Evolutionary conservation across 2,113 vertebrate species (phyloP), one percentile per base, ranked within the genome.

Genomic region (Dasyprocta punctata): DNA sequence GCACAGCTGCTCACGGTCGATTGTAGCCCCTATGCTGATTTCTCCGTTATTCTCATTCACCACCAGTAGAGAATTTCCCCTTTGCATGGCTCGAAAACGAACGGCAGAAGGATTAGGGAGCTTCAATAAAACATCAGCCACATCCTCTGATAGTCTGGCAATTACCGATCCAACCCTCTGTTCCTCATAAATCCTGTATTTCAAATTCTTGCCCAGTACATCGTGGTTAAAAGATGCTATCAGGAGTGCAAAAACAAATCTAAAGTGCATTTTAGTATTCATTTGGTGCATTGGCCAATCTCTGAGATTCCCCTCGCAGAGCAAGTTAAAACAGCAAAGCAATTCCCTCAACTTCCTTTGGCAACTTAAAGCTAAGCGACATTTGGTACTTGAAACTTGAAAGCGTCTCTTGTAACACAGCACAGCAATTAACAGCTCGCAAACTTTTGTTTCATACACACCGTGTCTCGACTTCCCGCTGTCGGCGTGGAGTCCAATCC

Each of bases 141-240:
- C 99, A 75, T 99, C 99, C 96, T 99, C 99, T 11, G 99, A 99
- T 0, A 99, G 98, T 77, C 99, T 98, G 3, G 99, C 99, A 78
- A 99, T 99, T 8, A 99, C 99, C 0, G 99, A 99, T 12, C 99
- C 99, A 36, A 99, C 99, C 97, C 98, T 99, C 98, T 99, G 99
- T 98, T 99, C 99, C 98, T 99, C 99, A 54, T 99, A 99, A 98
- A 99, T 99, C 98, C 99, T 99, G 97, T 99, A 99, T 98, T 99
- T 99, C 96, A 99, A 96, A 98, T 99, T 99, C 98, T 99, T 99
- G 75, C 99, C 98, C 88, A 97, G 88, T 33, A 93, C 98, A 63
- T 86, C 84, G 65, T 96, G 98, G 95, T 97, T 61, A 58, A 98
- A 93, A 89, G 90, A 97, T 11, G 98, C n/a, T 49, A 98, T 5